phyloP scores from a whole-genome alignment of 2,888 invertebrate genomes.

The Cremastobaeus sp. region DNA sequence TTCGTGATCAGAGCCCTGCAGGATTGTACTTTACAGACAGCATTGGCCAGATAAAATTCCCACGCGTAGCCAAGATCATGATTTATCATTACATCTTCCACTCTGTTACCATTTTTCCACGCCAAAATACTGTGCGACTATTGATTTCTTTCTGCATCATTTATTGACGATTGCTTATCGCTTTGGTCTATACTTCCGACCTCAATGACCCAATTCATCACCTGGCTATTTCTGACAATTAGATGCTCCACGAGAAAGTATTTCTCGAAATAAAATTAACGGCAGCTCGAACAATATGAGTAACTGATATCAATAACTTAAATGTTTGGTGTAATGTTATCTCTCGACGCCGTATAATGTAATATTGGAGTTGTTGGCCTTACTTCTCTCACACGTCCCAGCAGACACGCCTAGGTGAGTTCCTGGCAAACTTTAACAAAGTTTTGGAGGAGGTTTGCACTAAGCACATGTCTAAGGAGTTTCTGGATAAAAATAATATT shows the following conservation, averaged over 20 bases:
- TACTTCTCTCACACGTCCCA: constrained; percentile 52
- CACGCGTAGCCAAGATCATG: constrained; percentile 40
- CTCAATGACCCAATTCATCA: constrained; percentile 7
- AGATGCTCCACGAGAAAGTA: constrained; percentile 5
- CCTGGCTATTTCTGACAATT: too few relatives aligned
- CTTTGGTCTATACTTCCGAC: background rate
- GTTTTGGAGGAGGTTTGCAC: constrained; percentile 36
- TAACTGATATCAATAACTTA: constrained; percentile 46
- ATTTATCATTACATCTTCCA: constrained; percentile 41
- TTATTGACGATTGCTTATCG: constrained; percentile 12
- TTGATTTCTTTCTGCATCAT: constrained; percentile 30
- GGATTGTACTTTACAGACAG: constrained; percentile 38
- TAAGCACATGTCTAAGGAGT: constrained; percentile 40
- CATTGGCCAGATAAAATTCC: constrained; percentile 31
- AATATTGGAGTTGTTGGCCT: constrained; percentile 43
- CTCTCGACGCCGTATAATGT: constrained; percentile 35
- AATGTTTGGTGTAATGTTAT: constrained; percentile 46
- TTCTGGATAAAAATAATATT: constrained; percentile 35
- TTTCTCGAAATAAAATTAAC: constrained; percentile 12
- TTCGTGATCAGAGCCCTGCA: constrained; percentile 16
- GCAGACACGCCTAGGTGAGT: constrained; percentile 51
- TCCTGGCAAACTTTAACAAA: constrained; percentile 38
- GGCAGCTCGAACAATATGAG: background rate
- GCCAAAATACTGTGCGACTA: constrained; percentile 12
- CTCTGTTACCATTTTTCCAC: constrained; percentile 24